Evolutionary conservation across 2,113 vertebrate species (phyloP).

Genomic region (Pitta sordida): DNA sequence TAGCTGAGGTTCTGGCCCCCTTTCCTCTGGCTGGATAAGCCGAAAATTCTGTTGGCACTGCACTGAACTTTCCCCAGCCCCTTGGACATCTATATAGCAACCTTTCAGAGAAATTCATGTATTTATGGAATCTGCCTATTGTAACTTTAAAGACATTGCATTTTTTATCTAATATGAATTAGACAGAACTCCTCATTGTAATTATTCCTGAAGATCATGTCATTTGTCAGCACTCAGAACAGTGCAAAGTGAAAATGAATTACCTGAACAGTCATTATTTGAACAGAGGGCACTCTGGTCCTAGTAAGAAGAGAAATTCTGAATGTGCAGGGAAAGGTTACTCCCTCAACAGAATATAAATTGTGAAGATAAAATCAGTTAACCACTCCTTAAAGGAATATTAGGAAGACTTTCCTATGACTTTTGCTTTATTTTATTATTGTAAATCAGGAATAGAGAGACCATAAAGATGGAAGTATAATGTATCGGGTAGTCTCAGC

Average conservation of each 20-base stretch:
- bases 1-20: background rate
- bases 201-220: background rate
- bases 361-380: background rate
- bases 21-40: background rate
- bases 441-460: background rate
- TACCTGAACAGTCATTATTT: background rate
- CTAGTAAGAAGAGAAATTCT: background rate
- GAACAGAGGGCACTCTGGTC: background rate
- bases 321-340: background rate
- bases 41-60: background rate
- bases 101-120: background rate
- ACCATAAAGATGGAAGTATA: constrained; percentile 12
- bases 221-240: background rate
- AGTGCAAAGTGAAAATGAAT: background rate
- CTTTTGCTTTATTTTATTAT: constrained; percentile 7
- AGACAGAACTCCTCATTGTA: background rate
- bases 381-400: background rate
- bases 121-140: background rate
- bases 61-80: background rate
- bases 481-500: background rate
- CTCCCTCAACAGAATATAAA: background rate
- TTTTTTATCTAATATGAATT: background rate
- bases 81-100: background rate
- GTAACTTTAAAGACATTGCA: background rate
- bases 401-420: constrained; percentile 15